Conservation (phyloP, 2,888 invertebrate species). For the Chydorus sphaericus region DNA sequence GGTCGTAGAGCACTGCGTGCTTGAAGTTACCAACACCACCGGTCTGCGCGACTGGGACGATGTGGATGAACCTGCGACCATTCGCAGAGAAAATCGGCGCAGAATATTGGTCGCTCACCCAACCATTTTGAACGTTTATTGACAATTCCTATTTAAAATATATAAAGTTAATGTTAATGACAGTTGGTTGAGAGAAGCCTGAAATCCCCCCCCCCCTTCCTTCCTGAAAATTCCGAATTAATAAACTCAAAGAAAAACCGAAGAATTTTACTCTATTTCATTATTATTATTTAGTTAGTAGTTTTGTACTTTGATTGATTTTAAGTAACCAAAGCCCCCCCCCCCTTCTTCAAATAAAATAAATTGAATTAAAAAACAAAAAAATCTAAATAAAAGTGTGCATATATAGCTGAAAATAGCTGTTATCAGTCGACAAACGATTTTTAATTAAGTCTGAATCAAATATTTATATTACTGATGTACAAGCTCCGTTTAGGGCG, state of each 20-base stretch:
- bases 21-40: slow-evolving; percentile 30
- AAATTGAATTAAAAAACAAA: no score
- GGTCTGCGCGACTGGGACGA: slow-evolving; percentile 49
- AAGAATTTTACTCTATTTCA: not conserved
- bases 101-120: slow-evolving; percentile 65
- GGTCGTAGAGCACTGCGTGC: slow-evolving; percentile 24
- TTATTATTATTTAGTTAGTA: not conserved
- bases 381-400: no score
- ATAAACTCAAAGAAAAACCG: not conserved
- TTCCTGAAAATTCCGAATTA: no score
- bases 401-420: no score
- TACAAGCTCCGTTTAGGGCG: slow-evolving; percentile 26
- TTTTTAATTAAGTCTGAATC: not conserved
- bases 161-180: slow-evolving; percentile 22
- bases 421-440: no score
- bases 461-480: slow-evolving; percentile 20
- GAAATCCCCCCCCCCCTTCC: no score
- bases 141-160: slow-evolving; percentile 27
- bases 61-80: slow-evolving; percentile 51
- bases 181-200: slow-evolving; percentile 17
- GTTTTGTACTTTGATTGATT: no score
- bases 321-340: no score
- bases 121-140: slow-evolving; percentile 47
- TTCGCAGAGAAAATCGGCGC: slow-evolving; percentile 50
- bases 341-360: no score